A percentile compares a stretch with the other conserved stretches of the same genome.
Conservation (phyloP, 2,113 vertebrate genomes). For the Albula goreensis region DNA sequence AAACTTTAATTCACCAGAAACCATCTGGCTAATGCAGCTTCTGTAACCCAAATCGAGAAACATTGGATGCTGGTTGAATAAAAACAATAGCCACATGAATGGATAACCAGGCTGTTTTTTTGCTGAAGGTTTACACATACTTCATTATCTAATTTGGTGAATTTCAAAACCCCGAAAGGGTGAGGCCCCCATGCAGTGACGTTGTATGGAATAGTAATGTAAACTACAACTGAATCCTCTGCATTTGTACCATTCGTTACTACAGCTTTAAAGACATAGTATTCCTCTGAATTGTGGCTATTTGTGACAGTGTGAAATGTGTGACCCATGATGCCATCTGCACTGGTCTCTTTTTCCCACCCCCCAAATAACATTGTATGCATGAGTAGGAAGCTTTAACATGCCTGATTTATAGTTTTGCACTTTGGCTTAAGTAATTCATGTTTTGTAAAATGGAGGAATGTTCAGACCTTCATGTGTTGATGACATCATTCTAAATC, state of each 20-base stretch:
- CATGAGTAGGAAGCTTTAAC: not conserved
- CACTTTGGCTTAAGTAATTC: not conserved
- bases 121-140: not conserved
- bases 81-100: not conserved
- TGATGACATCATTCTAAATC: not conserved
- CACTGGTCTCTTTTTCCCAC: not conserved
- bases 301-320: not conserved
- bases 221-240: not conserved
- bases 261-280: not conserved
- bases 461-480: not conserved
- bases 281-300: not conserved
- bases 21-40: not conserved
- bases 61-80: not conserved
- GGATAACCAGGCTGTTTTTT: not conserved
- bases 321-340: not conserved
- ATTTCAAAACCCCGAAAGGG: not conserved
- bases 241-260: not conserved
- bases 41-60: not conserved
- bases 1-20: not conserved
- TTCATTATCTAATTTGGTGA: not conserved
- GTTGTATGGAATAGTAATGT: not conserved
- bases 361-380: not conserved
- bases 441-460: not conserved
- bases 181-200: conserved; percentile 5
- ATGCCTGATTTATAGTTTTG: not conserved